A percentile compares a stretch with the other conserved stretches of the same genome.
These are phyloP conservation scores for Ctenicera cuprea DNA, from an alignment of 2,888 invertebrate genomes.

Conservation along the genomic window DNA sequence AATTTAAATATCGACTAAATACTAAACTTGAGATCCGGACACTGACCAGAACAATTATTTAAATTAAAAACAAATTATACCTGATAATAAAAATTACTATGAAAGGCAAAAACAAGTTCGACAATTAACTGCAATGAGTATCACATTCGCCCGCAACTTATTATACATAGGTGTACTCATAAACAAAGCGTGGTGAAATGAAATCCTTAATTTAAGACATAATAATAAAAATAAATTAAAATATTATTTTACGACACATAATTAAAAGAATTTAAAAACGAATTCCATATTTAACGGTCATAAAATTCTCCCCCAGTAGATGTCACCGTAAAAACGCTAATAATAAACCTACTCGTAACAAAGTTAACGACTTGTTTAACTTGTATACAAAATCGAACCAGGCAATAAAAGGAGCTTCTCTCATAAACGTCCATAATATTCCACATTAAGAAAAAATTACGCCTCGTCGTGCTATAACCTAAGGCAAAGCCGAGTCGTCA, in stretches of 20 bases:
- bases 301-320: background rate
- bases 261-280: background rate
- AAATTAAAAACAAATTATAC: too few relatives aligned
- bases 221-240: too few relatives aligned
- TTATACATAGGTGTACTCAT: too few relatives aligned
- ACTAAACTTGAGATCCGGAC: too few relatives aligned
- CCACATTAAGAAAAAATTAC: slow-evolving; percentile 19
- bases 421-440: slow-evolving; percentile 5
- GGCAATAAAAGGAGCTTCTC: slow-evolving; percentile 12
- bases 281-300: background rate
- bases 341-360: slow-evolving; percentile 7
- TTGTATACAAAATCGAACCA: slow-evolving; percentile 19
- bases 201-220: too few relatives aligned
- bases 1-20: too few relatives aligned
- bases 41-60: too few relatives aligned
- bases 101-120: too few relatives aligned
- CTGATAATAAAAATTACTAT: too few relatives aligned
- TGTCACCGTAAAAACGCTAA: slow-evolving; percentile 6
- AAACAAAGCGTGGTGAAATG: too few relatives aligned
- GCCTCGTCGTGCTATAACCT: background rate
- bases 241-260: background rate
- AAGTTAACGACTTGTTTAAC: slow-evolving; percentile 24
- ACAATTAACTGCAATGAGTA: too few relatives aligned
- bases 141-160: too few relatives aligned
- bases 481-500: background rate